phyloP scores from a whole-genome alignment of 2,113 vertebrate genomes.

The Pseudorectes ferrugineus region DNA sequence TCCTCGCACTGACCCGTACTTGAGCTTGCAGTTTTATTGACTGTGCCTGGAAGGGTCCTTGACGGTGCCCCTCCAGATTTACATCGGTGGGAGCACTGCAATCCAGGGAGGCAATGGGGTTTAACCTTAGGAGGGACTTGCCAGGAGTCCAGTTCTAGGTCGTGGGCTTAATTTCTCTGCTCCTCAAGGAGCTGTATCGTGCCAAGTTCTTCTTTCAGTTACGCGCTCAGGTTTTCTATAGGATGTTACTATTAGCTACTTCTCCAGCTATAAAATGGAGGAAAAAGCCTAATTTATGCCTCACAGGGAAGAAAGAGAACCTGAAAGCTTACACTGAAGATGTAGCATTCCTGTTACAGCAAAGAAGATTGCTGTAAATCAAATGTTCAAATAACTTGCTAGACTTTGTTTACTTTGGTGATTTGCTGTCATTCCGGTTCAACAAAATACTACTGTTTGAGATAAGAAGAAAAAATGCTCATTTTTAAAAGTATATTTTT shows the following conservation, averaged over 20 bases:
- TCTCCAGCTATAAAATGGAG: neutral
- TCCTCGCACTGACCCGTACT: neutral
- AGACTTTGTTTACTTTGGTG: neutral
- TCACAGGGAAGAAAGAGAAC: neutral
- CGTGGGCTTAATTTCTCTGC: neutral
- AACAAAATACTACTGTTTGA: slow-evolving; percentile 36
- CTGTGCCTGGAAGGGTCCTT: neutral
- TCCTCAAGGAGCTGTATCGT: neutral
- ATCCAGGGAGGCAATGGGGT: neutral
- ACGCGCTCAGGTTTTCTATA: neutral
- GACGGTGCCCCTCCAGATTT: neutral
- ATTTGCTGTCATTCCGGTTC: slow-evolving; percentile 10
- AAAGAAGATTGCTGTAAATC: neutral
- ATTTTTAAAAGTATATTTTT: slow-evolving; percentile 37
- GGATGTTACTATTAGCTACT: neutral
- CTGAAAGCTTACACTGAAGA: neutral
- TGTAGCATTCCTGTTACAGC: neutral
- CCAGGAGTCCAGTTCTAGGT: neutral
- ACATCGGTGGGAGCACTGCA: neutral
- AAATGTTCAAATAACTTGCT: neutral
- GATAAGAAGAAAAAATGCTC: slow-evolving; percentile 41
- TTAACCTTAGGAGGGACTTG: neutral
- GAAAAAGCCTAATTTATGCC: neutral
- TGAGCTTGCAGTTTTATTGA: neutral
- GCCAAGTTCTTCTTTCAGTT: neutral